Percentiles rank a stretch among this genome's conserved stretches.
Conservation (phyloP, 2,888 invertebrate species). For the Melanophora roralis region DNA sequence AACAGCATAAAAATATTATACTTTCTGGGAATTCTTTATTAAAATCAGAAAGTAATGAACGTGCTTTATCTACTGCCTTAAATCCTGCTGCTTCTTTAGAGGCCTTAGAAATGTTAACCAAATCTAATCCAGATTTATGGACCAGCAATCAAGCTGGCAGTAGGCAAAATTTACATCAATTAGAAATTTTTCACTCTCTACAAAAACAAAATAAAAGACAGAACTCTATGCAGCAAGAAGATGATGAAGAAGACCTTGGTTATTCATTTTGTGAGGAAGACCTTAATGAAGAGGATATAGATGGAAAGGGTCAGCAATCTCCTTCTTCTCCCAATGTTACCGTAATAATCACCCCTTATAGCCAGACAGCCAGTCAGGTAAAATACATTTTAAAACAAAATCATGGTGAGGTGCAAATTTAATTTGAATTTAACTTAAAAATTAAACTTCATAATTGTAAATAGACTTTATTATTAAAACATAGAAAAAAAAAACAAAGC, state of each 20-base stretch:
- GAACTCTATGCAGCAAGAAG: conserved; percentile 29
- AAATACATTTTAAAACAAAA: conserved; percentile 70
- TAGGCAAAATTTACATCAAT: conserved; percentile 65
- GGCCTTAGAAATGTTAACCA: conserved; percentile 71
- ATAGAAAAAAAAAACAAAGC: conserved; percentile 9
- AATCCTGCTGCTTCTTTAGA: conserved; percentile 73
- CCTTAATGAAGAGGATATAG: conserved; percentile 50
- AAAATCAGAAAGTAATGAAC: not conserved
- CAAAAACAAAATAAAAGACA: conserved; percentile 38
- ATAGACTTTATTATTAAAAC: conserved; percentile 21
- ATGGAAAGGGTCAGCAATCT: not conserved
- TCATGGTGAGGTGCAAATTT: conserved; percentile 71
- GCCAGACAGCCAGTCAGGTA: conserved; percentile 65
- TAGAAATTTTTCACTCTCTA: conserved; percentile 66
- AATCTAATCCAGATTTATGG: conserved; percentile 71
- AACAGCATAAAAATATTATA: not conserved
- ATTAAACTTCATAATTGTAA: conserved; percentile 26
- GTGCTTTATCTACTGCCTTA: conserved; percentile 54
- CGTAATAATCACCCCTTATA: conserved; percentile 57
- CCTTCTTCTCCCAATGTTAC: conserved; percentile 65
- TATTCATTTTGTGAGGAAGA: conserved; percentile 72
- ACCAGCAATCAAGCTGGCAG: conserved; percentile 63
- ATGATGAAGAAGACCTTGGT: conserved; percentile 71
- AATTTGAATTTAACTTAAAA: not conserved
- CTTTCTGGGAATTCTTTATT: no score